Evolutionary conservation across 2,888 invertebrate genomes (phyloP).

Genomic region (Rotaria socialis): DNA sequence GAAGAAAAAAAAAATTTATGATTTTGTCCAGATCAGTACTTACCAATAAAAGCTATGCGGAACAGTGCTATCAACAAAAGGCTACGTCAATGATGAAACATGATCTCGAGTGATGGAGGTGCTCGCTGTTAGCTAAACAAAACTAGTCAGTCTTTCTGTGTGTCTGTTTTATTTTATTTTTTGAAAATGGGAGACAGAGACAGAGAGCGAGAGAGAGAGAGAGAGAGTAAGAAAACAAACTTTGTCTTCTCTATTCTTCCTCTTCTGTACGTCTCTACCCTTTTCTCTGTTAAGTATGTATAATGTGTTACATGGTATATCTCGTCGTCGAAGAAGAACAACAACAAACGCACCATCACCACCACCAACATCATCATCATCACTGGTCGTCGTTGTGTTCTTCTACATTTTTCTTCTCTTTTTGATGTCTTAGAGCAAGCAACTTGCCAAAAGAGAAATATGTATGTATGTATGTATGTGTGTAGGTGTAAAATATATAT

Average conservation of each 20-base stretch:
- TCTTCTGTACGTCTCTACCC: neutral
- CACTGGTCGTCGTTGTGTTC: neutral
- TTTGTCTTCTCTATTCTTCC: neutral
- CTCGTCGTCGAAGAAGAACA: conserved; percentile 7
- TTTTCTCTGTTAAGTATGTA: neutral
- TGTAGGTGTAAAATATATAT: conserved; percentile 11
- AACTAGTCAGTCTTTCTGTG: neutral
- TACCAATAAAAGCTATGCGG: neutral
- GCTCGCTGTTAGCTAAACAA: neutral
- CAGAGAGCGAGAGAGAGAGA: neutral
- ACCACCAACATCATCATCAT: neutral
- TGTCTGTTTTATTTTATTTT: neutral
- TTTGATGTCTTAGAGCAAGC: neutral
- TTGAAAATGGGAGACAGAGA: neutral
- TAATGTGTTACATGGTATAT: neutral
- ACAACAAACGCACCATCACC: neutral
- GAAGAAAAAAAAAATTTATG: neutral
- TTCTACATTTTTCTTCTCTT: neutral
- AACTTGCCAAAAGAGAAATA: conserved; percentile 7
- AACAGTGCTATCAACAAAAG: neutral
- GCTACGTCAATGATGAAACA: neutral
- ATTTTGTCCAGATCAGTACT: neutral
- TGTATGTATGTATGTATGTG: neutral
- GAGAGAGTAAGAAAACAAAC: neutral
- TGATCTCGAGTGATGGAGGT: neutral